These are phyloP conservation scores for Ischnus inquisitorius DNA, from an alignment of 2,888 invertebrate species.

Conservation along the genomic window DNA sequence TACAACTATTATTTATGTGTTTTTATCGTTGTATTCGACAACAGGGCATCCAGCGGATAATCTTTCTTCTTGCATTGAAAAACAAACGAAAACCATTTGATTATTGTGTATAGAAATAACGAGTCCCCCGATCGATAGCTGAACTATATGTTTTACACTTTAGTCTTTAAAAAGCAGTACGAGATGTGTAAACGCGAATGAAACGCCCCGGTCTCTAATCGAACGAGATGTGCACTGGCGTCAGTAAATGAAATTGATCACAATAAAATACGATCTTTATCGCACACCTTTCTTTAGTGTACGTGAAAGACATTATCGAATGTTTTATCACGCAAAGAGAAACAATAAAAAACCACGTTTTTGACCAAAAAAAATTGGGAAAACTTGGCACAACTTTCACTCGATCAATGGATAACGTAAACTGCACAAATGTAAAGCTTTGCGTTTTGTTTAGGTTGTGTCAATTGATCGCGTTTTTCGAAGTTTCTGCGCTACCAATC, in stretches of 20 bases:
- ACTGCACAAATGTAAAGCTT: no score
- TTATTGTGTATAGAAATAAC: constrained; percentile 55
- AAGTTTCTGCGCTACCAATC: no score
- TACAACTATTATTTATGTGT: constrained; percentile 46
- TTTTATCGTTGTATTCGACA: constrained; percentile 27
- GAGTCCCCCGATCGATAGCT: constrained; percentile 29
- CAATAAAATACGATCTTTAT: neutral
- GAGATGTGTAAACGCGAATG: neutral
- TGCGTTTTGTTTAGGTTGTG: no score
- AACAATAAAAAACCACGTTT: no score
- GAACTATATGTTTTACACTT: constrained; percentile 58
- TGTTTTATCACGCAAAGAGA: no score
- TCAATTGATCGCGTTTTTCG: no score
- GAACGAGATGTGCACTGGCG: constrained; percentile 13
- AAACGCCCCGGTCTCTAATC: constrained; percentile 4
- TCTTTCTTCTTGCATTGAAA: constrained; percentile 16
- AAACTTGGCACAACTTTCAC: no score
- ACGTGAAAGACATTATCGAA: no score
- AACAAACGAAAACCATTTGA: neutral
- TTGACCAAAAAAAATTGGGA: no score
- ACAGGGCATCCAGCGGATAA: constrained; percentile 39
- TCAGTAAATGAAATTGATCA: constrained; percentile 30
- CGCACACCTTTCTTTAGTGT: no score
- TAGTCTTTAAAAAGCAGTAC: constrained; percentile 27
- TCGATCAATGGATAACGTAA: no score